phyloP scores from a whole-genome alignment of 2,888 invertebrate genomes.

The Ceramica pisi region DNA sequence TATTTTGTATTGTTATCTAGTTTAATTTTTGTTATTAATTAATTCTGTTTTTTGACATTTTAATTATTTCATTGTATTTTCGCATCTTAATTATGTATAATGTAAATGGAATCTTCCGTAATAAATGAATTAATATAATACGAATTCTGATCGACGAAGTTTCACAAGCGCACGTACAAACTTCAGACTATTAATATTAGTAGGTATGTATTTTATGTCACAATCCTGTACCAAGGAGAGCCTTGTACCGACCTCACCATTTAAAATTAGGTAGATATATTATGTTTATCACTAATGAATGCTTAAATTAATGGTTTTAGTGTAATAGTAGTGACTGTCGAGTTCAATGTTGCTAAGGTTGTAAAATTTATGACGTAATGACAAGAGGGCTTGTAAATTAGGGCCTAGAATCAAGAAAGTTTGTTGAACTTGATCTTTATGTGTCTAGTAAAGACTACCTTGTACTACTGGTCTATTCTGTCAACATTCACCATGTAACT shows the following conservation, averaged over 20 bases:
- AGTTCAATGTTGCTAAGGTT: slow-evolving; percentile 27
- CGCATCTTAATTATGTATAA: too few relatives aligned
- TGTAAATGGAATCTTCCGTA: too few relatives aligned
- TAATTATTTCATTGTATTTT: too few relatives aligned
- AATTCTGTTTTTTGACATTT: too few relatives aligned
- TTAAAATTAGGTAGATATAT: slow-evolving; percentile 43
- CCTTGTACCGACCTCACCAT: slow-evolving; percentile 51
- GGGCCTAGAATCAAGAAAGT: neutral
- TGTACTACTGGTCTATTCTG: too few relatives aligned
- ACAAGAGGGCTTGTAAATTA: slow-evolving; percentile 1
- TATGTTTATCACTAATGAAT: slow-evolving; percentile 60
- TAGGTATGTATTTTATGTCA: slow-evolving; percentile 56
- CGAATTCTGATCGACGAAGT: slow-evolving; percentile 15
- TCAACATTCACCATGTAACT: too few relatives aligned
- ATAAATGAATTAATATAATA: too few relatives aligned
- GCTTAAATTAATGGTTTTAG: slow-evolving; percentile 58
- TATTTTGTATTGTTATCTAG: too few relatives aligned
- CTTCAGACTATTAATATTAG: slow-evolving; percentile 44
- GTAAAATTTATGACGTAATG: slow-evolving; percentile 24
- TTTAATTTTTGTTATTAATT: too few relatives aligned
- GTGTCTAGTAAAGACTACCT: neutral
- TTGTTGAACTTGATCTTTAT: neutral
- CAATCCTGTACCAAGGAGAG: slow-evolving; percentile 58
- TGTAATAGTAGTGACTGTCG: neutral
- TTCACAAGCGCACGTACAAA: slow-evolving; percentile 21